These are phyloP conservation scores for Xylocampa areola DNA, from an alignment of 2,888 invertebrate species.

Conservation along the genomic window DNA sequence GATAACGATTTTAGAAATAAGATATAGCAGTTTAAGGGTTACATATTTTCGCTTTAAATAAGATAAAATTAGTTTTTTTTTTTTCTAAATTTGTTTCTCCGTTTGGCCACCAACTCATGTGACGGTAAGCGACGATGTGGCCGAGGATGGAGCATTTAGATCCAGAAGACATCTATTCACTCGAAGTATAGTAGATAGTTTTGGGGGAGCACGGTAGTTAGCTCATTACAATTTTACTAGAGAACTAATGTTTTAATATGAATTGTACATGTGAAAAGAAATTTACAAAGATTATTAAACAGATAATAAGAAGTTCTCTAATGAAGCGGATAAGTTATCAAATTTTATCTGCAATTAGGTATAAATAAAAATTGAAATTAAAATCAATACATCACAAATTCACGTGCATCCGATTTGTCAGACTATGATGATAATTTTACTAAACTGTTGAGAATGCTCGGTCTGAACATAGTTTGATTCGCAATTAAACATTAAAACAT, in stretches of 20 bases:
- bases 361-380: constrained; percentile 3
- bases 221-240: constrained; percentile 14
- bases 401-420: constrained; percentile 19
- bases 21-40: constrained; percentile 10
- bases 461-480: constrained; percentile 2
- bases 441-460: not conserved
- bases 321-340: constrained; percentile 9
- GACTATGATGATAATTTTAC: constrained; percentile 15
- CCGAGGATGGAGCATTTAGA: too few species aligned
- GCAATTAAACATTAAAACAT: constrained; percentile 11
- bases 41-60: constrained; percentile 7
- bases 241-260: not conserved
- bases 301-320: constrained; percentile 14
- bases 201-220: too few species aligned
- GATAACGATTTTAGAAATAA: constrained; percentile 12
- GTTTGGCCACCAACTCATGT: too few species aligned
- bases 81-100: too few species aligned
- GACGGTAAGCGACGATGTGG: too few species aligned
- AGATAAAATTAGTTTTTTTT: constrained; percentile 28
- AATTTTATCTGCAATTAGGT: constrained; percentile 12
- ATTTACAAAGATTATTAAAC: not conserved
- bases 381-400: constrained; percentile 4
- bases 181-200: too few species aligned
- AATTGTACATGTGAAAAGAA: not conserved
- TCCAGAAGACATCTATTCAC: too few species aligned